Conservation (phyloP, 1,140 invertebrate genomes). For the Apocrypta bakeri region DNA sequence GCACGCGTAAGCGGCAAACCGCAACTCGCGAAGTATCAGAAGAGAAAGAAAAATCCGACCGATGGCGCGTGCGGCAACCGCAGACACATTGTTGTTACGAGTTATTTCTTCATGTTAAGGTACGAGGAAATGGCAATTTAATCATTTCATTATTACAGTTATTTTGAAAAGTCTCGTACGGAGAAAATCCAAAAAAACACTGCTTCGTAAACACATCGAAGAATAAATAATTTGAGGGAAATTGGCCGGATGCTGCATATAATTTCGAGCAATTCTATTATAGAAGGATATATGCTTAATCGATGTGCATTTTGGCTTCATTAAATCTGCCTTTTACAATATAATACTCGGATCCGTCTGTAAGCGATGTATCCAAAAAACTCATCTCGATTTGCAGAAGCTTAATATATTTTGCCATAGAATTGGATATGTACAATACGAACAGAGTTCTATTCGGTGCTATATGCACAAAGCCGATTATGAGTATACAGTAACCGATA, state of each 20-base stretch:
- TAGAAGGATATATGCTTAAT: too few species aligned
- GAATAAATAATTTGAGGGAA: slow-evolving; percentile 44
- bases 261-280: background rate
- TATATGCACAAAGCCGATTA: slow-evolving; percentile 45
- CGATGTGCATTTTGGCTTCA: too few species aligned
- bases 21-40: background rate
- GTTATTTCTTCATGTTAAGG: too few species aligned
- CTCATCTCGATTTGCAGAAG: too few species aligned
- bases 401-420: too few species aligned
- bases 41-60: background rate
- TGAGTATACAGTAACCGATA: slow-evolving; percentile 9
- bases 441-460: background rate
- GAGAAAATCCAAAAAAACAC: background rate
- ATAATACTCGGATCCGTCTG: too few species aligned
- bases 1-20: slow-evolving; percentile 11
- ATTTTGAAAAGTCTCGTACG: background rate
- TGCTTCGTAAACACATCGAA: slow-evolving; percentile 19
- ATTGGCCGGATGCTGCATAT: slow-evolving; percentile 4
- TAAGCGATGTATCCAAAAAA: too few species aligned
- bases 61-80: background rate
- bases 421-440: background rate
- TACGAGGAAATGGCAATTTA: too few species aligned
- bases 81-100: background rate
- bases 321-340: too few species aligned
- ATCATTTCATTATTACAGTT: too few species aligned